Conservation (phyloP, 2,888 invertebrate genomes). For the Tolmerus cingulatus region DNA sequence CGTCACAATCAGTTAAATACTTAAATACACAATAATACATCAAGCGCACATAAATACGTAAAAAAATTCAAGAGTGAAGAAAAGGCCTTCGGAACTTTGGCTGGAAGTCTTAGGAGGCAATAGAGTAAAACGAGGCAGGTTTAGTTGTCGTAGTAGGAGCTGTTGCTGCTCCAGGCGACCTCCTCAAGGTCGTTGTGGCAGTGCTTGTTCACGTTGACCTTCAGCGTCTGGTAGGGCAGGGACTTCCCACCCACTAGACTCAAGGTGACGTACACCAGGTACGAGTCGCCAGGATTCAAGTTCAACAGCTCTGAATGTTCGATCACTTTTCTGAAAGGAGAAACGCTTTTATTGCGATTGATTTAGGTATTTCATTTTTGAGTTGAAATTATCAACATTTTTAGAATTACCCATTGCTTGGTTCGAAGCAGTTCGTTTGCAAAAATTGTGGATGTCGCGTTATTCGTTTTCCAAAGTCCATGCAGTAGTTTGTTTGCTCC, state of each 20-base stretch:
- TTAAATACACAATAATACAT: slow-evolving; percentile 39
- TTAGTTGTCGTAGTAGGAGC: slow-evolving; percentile 43
- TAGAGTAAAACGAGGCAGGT: slow-evolving; percentile 3
- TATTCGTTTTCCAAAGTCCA: slow-evolving; percentile 60
- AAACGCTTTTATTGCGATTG: not conserved
- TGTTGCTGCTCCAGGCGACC: slow-evolving; percentile 31
- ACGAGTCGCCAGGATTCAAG: slow-evolving; percentile 66
- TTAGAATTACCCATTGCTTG: slow-evolving; percentile 55
- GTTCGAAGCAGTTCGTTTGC: slow-evolving; percentile 58
- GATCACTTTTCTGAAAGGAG: slow-evolving; percentile 60
- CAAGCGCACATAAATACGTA: slow-evolving; percentile 41
- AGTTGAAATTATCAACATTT: not conserved
- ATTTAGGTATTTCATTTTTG: not conserved
- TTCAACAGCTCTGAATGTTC: slow-evolving; percentile 65
- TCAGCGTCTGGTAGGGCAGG: slow-evolving; percentile 68
- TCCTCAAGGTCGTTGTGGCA: slow-evolving; percentile 54
- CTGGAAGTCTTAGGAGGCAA: slow-evolving; percentile 38
- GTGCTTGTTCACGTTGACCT: slow-evolving; percentile 48
- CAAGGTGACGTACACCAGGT: slow-evolving; percentile 69
- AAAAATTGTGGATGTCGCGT: slow-evolving; percentile 59
- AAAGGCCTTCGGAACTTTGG: slow-evolving; percentile 51
- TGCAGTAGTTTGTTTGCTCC: slow-evolving; percentile 62
- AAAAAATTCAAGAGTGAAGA: slow-evolving; percentile 23
- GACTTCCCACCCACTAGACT: slow-evolving; percentile 67
- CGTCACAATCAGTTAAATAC: slow-evolving; percentile 22